phyloP scores from a whole-genome alignment of 1,140 invertebrate species.

The Papilio helenus region DNA sequence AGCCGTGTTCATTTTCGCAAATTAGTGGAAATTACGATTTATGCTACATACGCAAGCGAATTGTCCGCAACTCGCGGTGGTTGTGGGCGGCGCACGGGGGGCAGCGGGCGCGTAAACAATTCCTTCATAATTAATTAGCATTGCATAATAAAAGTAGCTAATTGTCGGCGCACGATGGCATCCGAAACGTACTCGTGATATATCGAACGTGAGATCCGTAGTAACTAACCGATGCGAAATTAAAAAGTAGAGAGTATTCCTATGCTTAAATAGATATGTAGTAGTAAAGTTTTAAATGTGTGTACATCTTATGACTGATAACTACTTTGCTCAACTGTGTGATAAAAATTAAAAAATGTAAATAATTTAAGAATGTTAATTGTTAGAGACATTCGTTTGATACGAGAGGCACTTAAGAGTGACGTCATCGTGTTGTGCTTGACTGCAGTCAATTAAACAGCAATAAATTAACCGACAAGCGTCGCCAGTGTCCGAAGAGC shows the following conservation, averaged over 20 bases:
- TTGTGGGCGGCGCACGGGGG: background rate
- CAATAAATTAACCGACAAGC: background rate
- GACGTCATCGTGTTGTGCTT: slow-evolving; percentile 13
- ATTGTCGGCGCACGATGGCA: background rate
- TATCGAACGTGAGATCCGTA: background rate
- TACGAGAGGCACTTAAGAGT: background rate
- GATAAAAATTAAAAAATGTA: background rate
- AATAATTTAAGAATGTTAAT: background rate
- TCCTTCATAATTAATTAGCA: slow-evolving; percentile 6
- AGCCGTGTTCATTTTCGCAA: background rate
- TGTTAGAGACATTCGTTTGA: background rate
- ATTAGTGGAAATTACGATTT: background rate
- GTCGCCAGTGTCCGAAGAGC: slow-evolving; percentile 6
- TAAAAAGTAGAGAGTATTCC: background rate
- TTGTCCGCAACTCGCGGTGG: background rate
- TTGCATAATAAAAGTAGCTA: background rate
- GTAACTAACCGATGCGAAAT: background rate
- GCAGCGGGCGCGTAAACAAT: background rate
- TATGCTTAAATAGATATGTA: too few relatives aligned
- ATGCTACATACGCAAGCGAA: background rate
- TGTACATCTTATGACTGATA: too few relatives aligned
- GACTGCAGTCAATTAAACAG: background rate
- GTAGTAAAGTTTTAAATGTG: too few relatives aligned
- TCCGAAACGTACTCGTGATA: background rate
- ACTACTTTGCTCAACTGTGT: too few relatives aligned